Evolutionary conservation across 2,888 invertebrate species (phyloP), one percentile per base, ranked within the genome.

Genomic region (Drosophila engyochracea): DNA sequence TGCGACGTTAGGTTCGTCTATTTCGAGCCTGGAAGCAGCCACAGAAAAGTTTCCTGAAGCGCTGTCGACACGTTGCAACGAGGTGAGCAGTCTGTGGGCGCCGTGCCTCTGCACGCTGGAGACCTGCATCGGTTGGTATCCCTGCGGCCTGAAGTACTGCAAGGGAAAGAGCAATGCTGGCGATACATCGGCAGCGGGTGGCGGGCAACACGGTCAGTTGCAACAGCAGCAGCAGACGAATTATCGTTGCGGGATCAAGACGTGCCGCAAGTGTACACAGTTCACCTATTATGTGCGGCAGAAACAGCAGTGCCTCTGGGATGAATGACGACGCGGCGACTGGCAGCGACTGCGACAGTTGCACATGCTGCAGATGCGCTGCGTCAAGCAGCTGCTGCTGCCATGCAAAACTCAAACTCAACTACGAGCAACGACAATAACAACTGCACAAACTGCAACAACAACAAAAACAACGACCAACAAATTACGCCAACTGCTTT

Each of bases 191-290:
- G 91, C 77, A 39, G 81, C 77, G 39, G 83, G 47, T 25, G 47
- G 47, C 22, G 47, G 71, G 22, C 72, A 62, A 49, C 75, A 70
- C 57, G 74, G 73, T 35, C 83, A 83, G 72, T 79, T 72, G 51
- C 75, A 59, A 47, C 84, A 78, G 67, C 81, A 77, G 39, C 85
- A 85, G 73, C 95, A 95, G 81, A 92, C 96, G 94, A 95, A 95
- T 95, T 98, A 98, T 94, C 95, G 98, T 62, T 99, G 99, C 93
- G 99, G 99, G 79, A 99, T 99, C 92, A 98, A 98, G 94, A 99
- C 99, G 0, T 99, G 99, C 93, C 96, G 96, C 89, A 96, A 97
- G 92, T 98, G 98, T 94, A 96, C 97, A 93, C 95, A 97, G 82
- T 98, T 98, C 94, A 96, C 96, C 83, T 98, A 97, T 94, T 97